Evolutionary conservation across 2,113 vertebrate genomes (phyloP), one percentile per base, ranked within the genome.

Genomic region (Rafetus swinhoei): DNA sequence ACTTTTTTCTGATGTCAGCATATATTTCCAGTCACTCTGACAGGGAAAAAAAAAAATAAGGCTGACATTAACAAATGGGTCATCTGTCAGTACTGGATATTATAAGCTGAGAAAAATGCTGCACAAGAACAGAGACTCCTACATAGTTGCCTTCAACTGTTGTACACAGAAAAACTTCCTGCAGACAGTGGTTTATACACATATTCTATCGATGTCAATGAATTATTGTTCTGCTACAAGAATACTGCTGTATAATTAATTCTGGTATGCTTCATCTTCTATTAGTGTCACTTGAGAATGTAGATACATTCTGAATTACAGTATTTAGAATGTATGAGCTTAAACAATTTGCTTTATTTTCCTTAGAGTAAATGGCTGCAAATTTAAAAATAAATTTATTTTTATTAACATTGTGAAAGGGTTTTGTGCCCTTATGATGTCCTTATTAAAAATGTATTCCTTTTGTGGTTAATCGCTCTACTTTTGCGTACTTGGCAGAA

Each of bases 151-250:
- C 90, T 91, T 97, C 95, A 97, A 93, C 91, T 97, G 95, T 79
- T 93, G 94, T 95, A 97, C 93, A 96, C 88, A 98, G 96, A 92
- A 97, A 93, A 97, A 94, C 95, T 91, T 82, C 90, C 84, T 65
- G 62, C 84, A 83, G 87, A 74, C 92, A 69, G 84, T 74, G 32
- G 74, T 91, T 16, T 53, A 74, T 35, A 76, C 32, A 45, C 94
- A 91, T 79, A 89, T 87, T 95, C 89, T 92, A 93, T 82, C 79
- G 74, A 85, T 69, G 19, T 93, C 45, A 45, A 45, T 57, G 14
- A 14, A 45, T 82, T 52, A 87, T 55, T 45, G 50, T 82, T 77
- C n/a, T 25, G 4, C 25, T 57, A 56, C 77, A 85, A 62, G 32
- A 27, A 21, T 86, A 12, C 53, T 21, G 9, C 24, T 50, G 24